phyloP scores from a whole-genome alignment of 1,140 invertebrate species.

The Euwallacea similis region DNA sequence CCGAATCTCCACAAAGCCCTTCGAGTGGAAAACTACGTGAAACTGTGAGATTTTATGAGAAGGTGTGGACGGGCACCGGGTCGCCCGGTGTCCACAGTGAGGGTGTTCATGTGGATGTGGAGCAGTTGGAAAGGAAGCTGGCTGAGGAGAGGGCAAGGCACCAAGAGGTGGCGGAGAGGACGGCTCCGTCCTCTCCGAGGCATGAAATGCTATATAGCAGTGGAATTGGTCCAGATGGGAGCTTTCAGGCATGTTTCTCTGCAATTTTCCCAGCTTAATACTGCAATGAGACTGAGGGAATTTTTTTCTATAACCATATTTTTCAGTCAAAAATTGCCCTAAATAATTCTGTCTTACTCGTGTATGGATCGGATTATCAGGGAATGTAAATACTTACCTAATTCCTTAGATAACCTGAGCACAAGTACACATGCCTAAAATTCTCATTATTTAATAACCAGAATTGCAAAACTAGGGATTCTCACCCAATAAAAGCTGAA shows the following conservation, averaged over 20 bases:
- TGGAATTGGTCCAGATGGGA: slow-evolving; percentile 42
- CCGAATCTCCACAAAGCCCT: slow-evolving; percentile 39
- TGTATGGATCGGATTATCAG: too few species aligned
- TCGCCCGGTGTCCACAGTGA: slow-evolving; percentile 55
- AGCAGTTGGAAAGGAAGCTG: slow-evolving; percentile 63
- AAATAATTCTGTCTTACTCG: too few species aligned
- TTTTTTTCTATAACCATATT: too few species aligned
- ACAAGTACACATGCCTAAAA: too few species aligned
- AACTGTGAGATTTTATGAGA: slow-evolving; percentile 75
- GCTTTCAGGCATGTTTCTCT: slow-evolving; percentile 41
- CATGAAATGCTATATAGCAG: slow-evolving; percentile 48
- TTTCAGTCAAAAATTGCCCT: too few species aligned
- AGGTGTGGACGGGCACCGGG: slow-evolving; percentile 65
- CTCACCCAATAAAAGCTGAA: too few species aligned
- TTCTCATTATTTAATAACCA: too few species aligned
- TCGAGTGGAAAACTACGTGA: slow-evolving; percentile 61
- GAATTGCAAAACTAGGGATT: too few species aligned
- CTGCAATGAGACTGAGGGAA: slow-evolving; percentile 6
- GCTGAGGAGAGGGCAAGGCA: slow-evolving; percentile 60
- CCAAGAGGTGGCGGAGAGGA: slow-evolving; percentile 57
- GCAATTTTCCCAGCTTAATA: neutral
- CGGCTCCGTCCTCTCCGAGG: slow-evolving; percentile 56
- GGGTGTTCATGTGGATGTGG: slow-evolving; percentile 60
- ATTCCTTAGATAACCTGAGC: too few species aligned
- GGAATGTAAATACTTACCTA: too few species aligned